Percentiles rank a stretch among this genome's conserved stretches.
These are phyloP conservation scores for Antheraea yamamai DNA, from an alignment of 2,888 invertebrate species.

Conservation along the genomic window DNA sequence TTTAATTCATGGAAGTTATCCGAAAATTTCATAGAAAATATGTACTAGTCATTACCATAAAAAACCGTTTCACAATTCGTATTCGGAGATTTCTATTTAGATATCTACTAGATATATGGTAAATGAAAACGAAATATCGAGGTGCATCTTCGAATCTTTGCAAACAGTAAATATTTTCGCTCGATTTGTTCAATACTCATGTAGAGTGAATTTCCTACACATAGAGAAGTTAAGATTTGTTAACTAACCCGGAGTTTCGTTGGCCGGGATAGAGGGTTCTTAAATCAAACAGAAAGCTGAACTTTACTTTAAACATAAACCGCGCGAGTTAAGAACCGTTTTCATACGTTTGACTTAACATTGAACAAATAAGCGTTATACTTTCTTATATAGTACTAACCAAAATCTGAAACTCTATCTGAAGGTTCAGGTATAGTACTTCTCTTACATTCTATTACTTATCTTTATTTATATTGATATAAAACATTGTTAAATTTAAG, in stretches of 20 bases:
- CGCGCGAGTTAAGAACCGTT: conserved; percentile 31
- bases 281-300: conserved; percentile 49
- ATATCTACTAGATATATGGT: neutral
- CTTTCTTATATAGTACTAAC: neutral
- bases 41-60: neutral
- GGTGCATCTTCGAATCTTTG: neutral
- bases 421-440: too few relatives aligned
- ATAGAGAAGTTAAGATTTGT: conserved; percentile 37
- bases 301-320: conserved; percentile 44
- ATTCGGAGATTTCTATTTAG: conserved; percentile 9
- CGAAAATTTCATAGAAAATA: neutral
- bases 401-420: too few relatives aligned
- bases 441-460: too few relatives aligned
- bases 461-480: too few relatives aligned
- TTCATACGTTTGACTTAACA: conserved; percentile 24
- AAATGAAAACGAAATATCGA: neutral
- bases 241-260: conserved; percentile 33
- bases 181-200: conserved; percentile 24
- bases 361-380: neutral
- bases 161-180: neutral
- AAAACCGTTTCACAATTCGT: neutral
- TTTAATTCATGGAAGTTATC: too few relatives aligned
- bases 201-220: conserved; percentile 14
- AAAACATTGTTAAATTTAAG: too few relatives aligned
- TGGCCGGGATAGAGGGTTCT: conserved; percentile 34